These are phyloP conservation scores for Panthera leo DNA, from an alignment of 2,113 vertebrate genomes.

Conservation along the genomic window DNA sequence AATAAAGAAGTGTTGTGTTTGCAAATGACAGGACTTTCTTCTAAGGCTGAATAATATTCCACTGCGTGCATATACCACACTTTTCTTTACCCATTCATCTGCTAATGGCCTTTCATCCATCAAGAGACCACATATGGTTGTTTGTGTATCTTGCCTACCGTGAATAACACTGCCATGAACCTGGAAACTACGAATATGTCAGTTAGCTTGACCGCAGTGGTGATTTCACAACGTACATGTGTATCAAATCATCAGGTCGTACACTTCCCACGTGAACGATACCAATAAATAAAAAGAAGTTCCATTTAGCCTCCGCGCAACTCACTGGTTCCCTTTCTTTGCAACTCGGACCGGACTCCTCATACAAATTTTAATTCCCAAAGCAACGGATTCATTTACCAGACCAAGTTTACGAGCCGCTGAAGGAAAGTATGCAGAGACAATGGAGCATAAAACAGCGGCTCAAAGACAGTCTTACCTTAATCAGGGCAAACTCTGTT, in stretches of 20 bases:
- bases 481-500: not conserved
- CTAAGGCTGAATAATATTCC: not conserved
- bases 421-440: accelerated
- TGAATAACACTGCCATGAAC: no score
- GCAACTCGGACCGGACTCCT: no score
- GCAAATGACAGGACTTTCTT: not conserved
- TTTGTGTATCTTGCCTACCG: accelerated
- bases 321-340: not conserved
- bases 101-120: no score
- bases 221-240: not conserved
- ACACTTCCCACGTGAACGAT: not conserved
- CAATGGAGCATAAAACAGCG: not conserved
- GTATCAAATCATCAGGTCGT: not conserved
- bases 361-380: not conserved
- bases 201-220: accelerated
- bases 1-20: no score
- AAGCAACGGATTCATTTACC: no score
- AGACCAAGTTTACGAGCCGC: not conserved
- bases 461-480: not conserved
- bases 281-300: not conserved
- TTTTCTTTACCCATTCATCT: not conserved
- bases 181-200: accelerated
- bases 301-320: not conserved
- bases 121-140: accelerated
- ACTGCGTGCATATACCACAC: accelerated